Percentiles rank a stretch among this genome's conserved stretches.
Conservation (phyloP, 2,888 invertebrate species). For the Apeira syringaria region DNA sequence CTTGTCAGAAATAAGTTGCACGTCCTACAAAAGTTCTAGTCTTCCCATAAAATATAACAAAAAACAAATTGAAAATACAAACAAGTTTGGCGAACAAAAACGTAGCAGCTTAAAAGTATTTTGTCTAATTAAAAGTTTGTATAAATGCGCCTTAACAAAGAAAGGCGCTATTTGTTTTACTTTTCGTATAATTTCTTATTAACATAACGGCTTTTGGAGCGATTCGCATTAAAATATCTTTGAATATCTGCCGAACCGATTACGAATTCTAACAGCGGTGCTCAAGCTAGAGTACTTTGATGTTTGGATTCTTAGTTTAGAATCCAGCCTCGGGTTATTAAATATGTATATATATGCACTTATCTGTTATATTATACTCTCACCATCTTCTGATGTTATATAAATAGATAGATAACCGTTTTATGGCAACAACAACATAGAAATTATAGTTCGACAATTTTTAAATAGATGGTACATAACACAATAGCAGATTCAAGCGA, state of each 20-base stretch:
- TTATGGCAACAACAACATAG: too few species aligned
- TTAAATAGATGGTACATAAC: too few species aligned
- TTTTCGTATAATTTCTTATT: conserved; percentile 18
- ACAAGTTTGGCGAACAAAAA: conserved; percentile 29
- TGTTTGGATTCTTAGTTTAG: too few species aligned
- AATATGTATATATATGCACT: too few species aligned
- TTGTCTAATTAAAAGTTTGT: conserved; percentile 32
- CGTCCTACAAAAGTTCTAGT: not conserved
- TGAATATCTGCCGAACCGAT: conserved; percentile 11
- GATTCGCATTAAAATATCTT: conserved; percentile 11
- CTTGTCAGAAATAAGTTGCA: too few species aligned
- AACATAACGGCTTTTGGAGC: conserved; percentile 11
- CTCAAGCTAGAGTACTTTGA: not conserved
- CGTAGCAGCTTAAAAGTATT: conserved; percentile 27
- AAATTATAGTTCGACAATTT: too few species aligned
- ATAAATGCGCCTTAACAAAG: conserved; percentile 26
- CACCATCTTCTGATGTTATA: too few species aligned
- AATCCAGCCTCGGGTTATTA: too few species aligned
- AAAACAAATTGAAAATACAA: conserved; percentile 26
- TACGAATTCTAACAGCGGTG: conserved; percentile 11
- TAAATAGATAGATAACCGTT: too few species aligned
- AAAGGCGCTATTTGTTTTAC: conserved; percentile 9
- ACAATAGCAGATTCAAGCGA: too few species aligned
- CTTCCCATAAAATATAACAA: conserved; percentile 19
- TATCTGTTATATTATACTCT: too few species aligned